These are phyloP conservation scores for Papilio xuthus DNA, from an alignment of 1,140 invertebrate genomes.

Conservation along the genomic window DNA sequence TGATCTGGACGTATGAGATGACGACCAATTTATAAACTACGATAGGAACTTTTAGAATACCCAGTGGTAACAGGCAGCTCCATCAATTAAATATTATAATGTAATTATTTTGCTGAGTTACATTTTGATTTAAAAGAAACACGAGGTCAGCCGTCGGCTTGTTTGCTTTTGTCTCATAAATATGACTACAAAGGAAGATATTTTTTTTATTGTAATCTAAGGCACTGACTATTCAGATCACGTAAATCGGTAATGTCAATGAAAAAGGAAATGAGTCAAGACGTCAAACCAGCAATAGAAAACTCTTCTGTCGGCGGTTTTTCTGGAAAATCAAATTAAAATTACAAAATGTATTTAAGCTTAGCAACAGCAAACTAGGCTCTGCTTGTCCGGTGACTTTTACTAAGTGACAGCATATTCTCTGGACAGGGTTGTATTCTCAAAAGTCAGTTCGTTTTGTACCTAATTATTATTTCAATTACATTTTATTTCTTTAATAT, in stretches of 20 bases:
- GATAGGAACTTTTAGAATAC: no score
- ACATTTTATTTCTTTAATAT: neutral
- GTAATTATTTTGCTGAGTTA: neutral
- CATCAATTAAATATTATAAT: neutral
- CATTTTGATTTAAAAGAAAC: neutral
- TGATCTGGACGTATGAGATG: no score
- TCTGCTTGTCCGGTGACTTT: no score
- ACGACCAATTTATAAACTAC: neutral
- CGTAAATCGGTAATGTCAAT: neutral
- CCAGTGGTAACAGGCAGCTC: neutral
- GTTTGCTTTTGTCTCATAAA: neutral
- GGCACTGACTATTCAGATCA: neutral
- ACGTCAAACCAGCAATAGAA: neutral
- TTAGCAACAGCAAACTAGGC: no score
- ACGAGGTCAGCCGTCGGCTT: neutral
- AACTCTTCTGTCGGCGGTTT: constrained; percentile 9
- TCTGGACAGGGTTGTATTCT: neutral
- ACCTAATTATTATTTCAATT: neutral
- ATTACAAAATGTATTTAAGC: no score
- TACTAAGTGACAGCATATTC: no score
- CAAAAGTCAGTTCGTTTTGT: neutral
- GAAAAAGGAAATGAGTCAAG: constrained; percentile 12
- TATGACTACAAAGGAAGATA: neutral
- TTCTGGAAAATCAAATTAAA: neutral
- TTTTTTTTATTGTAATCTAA: neutral